Evolutionary conservation across 2,113 vertebrate species (phyloP).

Genomic region (Petrocephalus microphthalmus): DNA sequence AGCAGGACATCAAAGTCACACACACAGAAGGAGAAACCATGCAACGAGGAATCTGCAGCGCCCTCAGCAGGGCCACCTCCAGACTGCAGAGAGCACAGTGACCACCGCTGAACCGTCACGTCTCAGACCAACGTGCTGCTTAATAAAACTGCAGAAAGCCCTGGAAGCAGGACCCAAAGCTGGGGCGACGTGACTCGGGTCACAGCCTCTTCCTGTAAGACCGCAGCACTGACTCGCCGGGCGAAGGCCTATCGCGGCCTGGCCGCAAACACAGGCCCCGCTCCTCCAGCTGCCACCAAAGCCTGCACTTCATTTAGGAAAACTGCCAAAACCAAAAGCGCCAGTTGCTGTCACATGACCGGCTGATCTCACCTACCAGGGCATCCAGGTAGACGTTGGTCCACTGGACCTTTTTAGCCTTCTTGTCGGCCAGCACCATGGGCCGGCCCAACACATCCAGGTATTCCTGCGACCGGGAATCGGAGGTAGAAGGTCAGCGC

Average conservation of each 20-base stretch:
- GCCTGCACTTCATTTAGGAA: background rate
- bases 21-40: background rate
- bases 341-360: background rate
- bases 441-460: conserved; percentile 92
- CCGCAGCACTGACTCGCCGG: background rate
- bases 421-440: conserved; percentile 81
- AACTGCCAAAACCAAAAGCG: background rate
- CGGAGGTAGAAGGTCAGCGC: background rate
- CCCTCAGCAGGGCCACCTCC: background rate
- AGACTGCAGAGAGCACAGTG: background rate
- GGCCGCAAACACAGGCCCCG: background rate
- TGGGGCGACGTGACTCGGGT: background rate
- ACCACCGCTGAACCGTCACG: background rate
- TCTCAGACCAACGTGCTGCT: background rate
- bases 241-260: background rate
- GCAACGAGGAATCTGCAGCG: background rate
- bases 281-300: background rate
- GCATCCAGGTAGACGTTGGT: conserved; percentile 95
- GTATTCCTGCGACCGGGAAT: conserved; percentile 72
- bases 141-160: background rate
- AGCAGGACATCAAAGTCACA: background rate
- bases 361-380: conserved; percentile 66
- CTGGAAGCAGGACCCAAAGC: background rate
- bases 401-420: conserved; percentile 89
- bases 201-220: background rate